These are phyloP conservation scores for Drosophila ananassae DNA, from an alignment of 1,140 invertebrate genomes.

Conservation along the genomic window DNA sequence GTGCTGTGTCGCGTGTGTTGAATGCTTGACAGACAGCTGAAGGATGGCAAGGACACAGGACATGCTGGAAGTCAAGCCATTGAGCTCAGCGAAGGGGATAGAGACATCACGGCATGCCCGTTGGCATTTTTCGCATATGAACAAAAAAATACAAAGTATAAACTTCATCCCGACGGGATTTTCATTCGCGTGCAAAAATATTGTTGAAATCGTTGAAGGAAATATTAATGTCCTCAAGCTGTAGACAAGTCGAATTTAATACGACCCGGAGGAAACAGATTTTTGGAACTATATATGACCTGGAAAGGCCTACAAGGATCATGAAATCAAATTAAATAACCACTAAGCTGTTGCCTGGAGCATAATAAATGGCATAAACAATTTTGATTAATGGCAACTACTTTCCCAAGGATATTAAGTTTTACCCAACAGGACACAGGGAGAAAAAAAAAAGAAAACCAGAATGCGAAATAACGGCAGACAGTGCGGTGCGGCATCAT, in stretches of 20 bases:
- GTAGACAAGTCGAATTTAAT: conserved; percentile 20
- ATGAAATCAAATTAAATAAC: conserved; percentile 48
- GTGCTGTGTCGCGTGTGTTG: conserved; percentile 61
- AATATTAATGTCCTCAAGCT: conserved; percentile 31
- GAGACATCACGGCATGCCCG: conserved; percentile 60
- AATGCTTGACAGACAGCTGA: conserved; percentile 70
- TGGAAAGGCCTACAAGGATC: conserved; percentile 13
- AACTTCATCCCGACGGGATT: conserved; percentile 30
- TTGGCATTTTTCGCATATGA: conserved; percentile 49
- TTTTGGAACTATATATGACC: background rate
- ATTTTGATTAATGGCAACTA: conserved; percentile 74
- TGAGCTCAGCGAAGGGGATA: conserved; percentile 33
- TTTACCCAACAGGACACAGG: conserved; percentile 18
- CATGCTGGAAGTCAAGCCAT: conserved; percentile 22
- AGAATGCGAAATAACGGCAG: background rate
- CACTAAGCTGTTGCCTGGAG: conserved; percentile 28
- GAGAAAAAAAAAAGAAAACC: background rate
- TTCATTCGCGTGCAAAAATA: conserved; percentile 15
- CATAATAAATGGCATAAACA: conserved; percentile 34
- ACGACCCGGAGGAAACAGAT: conserved; percentile 1
- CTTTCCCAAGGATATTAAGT: conserved; percentile 57
- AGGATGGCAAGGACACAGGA: conserved; percentile 57
- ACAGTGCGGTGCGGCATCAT: conserved; percentile 43
- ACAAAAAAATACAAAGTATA: conserved; percentile 16
- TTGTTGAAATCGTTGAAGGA: conserved; percentile 17